phyloP scores from a whole-genome alignment of 1,140 invertebrate species.

The Hylyphantes graminicola region DNA sequence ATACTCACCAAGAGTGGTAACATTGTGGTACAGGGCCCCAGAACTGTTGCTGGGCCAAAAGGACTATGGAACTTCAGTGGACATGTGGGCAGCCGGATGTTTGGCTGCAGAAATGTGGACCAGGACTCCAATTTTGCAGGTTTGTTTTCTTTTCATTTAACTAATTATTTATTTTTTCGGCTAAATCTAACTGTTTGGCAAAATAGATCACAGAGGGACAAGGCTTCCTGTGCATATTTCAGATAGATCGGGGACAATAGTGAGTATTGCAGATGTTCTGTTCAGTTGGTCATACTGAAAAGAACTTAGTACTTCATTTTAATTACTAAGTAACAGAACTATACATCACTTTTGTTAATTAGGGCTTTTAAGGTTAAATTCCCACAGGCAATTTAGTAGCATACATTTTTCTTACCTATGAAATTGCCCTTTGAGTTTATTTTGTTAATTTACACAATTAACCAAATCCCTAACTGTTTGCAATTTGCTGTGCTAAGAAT shows the following conservation, averaged over 20 bases:
- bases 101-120: constrained; percentile 97
- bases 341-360: too few species aligned
- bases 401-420: too few species aligned
- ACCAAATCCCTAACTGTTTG: too few species aligned
- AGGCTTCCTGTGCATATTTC: constrained; percentile 99
- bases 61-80: constrained; percentile 96
- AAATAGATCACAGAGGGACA: constrained; percentile 94
- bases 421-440: too few species aligned
- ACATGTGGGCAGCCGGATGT: constrained; percentile 98
- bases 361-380: too few species aligned
- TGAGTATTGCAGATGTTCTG: constrained; percentile 74
- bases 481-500: too few species aligned
- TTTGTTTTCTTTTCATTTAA: background rate
- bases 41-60: constrained; percentile 89
- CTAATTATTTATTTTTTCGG: constrained; percentile 77
- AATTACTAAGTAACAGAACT: too few species aligned
- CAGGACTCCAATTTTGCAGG: constrained; percentile 78
- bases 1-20: constrained; percentile 98
- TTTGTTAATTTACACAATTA: too few species aligned
- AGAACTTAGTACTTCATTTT: too few species aligned
- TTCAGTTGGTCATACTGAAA: background rate
- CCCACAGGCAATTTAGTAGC: too few species aligned
- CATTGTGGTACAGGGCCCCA: constrained; percentile 96
- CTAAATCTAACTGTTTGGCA: constrained; percentile 89
- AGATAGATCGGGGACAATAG: constrained; percentile 98